Evolutionary conservation across 2,797 vertebrate species (phyloP), one percentile per base, ranked within the genome.

Genomic region (Leptodactylus fallax): DNA sequence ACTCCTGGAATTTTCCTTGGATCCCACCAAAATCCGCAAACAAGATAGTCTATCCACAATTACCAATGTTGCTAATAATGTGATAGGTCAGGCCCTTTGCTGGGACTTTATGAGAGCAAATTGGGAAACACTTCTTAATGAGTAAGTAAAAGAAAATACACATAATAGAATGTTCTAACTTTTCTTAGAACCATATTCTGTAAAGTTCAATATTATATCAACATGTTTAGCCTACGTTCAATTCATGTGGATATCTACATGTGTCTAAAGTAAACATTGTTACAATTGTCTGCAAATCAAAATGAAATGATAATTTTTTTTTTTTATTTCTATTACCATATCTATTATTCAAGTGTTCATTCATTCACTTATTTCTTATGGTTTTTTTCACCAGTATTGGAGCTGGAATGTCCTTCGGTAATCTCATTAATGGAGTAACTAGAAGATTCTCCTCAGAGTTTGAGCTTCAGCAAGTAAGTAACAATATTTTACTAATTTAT

Each of bases 51-150:
- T 93, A 12, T 92, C 95, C 45, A 98, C 95, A 85, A 98, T 99
- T 90, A 94, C 85, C 90, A 93, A 90, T 90, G 94, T 99, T 0
- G 92, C 96, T 86, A 56, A n/a, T 56, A 99, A 99, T 0, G 93
- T 96, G 2, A 60, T 96, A 0, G 98, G 98, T 23, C 96, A 97
- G 90, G 76, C 93, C 0, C 94, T 99, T 92, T 96, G 91, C 81
- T 99, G 98, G 98, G 96, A 98, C 91, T 99, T 99, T 51, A 36
- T 99, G 90, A 94, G 95, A 60, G 79, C 65, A 49, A 96, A 94
- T 87, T 99, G 97, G 98, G 91, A 58, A 93, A 71, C 0, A 91
- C 99, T 67, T 98, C 95, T 79, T 7, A 23, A 63, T 11, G 93
- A 96, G 98, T 99, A 94, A 97, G 98, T 92, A 12, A 25, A 25